phyloP scores from a whole-genome alignment of 2,113 vertebrate genomes.

The Orcinus orca region DNA sequence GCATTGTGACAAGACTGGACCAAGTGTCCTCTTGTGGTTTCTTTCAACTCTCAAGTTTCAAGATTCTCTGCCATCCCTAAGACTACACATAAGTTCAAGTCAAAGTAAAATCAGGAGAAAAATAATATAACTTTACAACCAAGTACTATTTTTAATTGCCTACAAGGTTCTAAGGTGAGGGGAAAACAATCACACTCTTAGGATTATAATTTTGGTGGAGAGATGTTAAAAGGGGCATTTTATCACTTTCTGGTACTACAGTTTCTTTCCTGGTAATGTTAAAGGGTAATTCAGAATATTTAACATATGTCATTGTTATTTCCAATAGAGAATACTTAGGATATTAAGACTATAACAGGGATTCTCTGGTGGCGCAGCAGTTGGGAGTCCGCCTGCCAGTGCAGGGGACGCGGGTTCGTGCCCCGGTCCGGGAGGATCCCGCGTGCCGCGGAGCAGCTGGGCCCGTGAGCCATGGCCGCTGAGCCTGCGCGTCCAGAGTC shows the following conservation, averaged over 20 bases:
- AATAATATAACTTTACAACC: neutral
- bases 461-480: no score
- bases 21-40: neutral
- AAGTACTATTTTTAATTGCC: neutral
- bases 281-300: conserved; percentile 2
- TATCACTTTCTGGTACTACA: neutral
- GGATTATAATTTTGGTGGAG: neutral
- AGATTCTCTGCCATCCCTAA: neutral
- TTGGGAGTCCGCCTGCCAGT: no score
- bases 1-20: neutral
- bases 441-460: no score
- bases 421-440: no score
- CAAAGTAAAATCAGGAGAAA: neutral
- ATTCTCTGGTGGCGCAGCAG: no score
- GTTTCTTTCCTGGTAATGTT: neutral
- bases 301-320: neutral
- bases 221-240: neutral
- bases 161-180: neutral
- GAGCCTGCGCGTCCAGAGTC: no score
- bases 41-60: neutral
- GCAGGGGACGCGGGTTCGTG: no score
- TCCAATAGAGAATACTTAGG: neutral
- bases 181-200: neutral
- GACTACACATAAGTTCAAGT: neutral
- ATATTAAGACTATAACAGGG: neutral